Base-by-base conservation (phyloP, 2,797 vertebrate genomes). In the Trachops cirrhosus region DNA sequence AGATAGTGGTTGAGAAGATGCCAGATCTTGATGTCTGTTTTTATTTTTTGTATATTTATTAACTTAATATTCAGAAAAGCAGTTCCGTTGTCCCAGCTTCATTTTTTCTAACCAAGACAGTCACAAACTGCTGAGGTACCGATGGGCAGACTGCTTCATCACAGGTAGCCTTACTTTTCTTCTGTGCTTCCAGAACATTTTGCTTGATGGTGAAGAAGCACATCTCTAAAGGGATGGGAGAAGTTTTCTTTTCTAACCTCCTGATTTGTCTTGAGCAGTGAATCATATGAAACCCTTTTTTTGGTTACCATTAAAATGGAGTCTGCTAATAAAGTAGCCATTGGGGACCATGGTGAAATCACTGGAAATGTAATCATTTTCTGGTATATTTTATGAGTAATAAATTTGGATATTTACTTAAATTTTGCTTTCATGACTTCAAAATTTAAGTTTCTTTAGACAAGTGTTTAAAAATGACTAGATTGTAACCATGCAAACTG, bases 41-140 rank as follows among this genome's bases (percentile, higher is more conserved):
- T 19, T 71, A 5, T 85, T 84, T 41, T 89, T 46, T 95, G 83
- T 29, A 59, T 34, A 62, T 88, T 57, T 97, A 44, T 94, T 97
- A 64, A 77, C 67, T 86, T 95, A 70, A 6, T 87, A 70, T 39
- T 37, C 37, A 70, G 70, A 78, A 92, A 93, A 86, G 24, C 82
- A 90, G 67, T 79, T 54, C 18, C 12, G 44, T 93, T 94, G 59
- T 93, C 52, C 26, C 54, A 86, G 83, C 82, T 57, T 48, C 67
- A 29, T 89, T 79, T 80, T 95, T 77, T 89, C 10, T 19, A 74
- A 21, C 21, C 9, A 77, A 52, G 73, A 57, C 29, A 50, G 70
- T 74, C 10, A 32, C 64, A 52, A 50, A 64, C 67, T n/a, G 41
- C 75, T 83, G 48, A 92, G 48, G 68, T 96, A 52, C 15, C 24